Percentiles rank a stretch among this genome's conserved stretches.
Evolutionary conservation across 2,888 invertebrate species (phyloP).

Genomic region (Amblyjoppa proteus): DNA sequence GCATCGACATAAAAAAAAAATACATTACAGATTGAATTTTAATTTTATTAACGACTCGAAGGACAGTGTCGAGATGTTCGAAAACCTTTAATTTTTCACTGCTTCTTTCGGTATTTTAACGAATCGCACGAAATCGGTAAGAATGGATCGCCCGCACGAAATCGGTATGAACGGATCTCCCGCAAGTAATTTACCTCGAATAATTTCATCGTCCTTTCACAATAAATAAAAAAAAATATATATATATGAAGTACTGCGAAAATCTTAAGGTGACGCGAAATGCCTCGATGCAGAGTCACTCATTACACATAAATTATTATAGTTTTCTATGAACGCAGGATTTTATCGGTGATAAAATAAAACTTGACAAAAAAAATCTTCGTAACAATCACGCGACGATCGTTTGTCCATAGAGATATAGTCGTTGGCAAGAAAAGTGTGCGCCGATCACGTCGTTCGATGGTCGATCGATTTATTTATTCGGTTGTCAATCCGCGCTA

Average conservation of each 20-base stretch:
- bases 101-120: neutral
- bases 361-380: slow-evolving; percentile 11
- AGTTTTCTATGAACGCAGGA: slow-evolving; percentile 23
- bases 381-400: slow-evolving; percentile 30
- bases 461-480: slow-evolving; percentile 16
- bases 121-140: neutral
- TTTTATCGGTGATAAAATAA: slow-evolving; percentile 24
- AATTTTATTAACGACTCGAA: slow-evolving; percentile 5
- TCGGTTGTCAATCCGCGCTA: neutral
- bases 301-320: slow-evolving; percentile 48
- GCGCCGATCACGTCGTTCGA: slow-evolving; percentile 49
- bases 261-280: slow-evolving; percentile 25
- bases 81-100: neutral
- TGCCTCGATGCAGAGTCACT: slow-evolving; percentile 50
- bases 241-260: slow-evolving; percentile 18
- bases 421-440: slow-evolving; percentile 75
- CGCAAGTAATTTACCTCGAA: too few relatives aligned
- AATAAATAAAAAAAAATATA: slow-evolving; percentile 44
- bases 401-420: slow-evolving; percentile 31
- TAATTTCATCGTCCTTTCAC: neutral
- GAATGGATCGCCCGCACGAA: neutral
- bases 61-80: slow-evolving; percentile 4
- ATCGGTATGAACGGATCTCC: too few relatives aligned
- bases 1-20: slow-evolving; percentile 38
- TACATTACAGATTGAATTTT: neutral